Percentiles rank a stretch among this genome's conserved stretches.
Conservation (phyloP, 2,113 vertebrate genomes). For the Ceyx margarethae region DNA sequence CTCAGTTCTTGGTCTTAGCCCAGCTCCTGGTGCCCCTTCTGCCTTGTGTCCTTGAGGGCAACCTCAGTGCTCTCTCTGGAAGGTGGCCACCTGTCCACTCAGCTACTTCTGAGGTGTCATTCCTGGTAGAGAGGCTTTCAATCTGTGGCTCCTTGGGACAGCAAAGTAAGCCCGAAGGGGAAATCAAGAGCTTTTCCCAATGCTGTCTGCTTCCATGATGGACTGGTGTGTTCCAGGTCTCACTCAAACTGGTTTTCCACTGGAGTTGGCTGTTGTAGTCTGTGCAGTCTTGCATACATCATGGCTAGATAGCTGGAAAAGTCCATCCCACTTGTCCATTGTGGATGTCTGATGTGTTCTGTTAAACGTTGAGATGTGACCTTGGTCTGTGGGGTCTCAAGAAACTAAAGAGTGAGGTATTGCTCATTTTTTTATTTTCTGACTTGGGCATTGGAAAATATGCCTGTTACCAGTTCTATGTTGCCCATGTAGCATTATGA, state of each 20-base stretch:
- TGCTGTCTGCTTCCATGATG: background rate
- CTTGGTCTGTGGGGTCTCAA: background rate
- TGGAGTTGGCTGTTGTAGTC: accelerated
- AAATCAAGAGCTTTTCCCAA: accelerated
- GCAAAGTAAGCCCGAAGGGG: background rate
- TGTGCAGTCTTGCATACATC: accelerated
- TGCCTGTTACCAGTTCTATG: background rate
- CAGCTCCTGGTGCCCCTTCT: background rate
- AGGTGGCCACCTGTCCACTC: background rate
- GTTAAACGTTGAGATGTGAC: background rate
- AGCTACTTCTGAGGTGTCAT: background rate
- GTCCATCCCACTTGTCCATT: background rate
- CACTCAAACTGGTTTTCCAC: accelerated
- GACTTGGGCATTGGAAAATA: background rate
- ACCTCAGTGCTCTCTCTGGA: background rate
- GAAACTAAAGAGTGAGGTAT: background rate
- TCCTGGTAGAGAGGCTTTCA: background rate
- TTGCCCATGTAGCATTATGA: background rate
- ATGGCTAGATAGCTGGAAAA: background rate
- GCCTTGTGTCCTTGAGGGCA: background rate
- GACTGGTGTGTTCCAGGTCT: background rate
- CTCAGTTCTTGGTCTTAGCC: background rate
- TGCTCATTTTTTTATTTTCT: background rate
- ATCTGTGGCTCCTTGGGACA: background rate
- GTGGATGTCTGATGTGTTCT: accelerated